A percentile compares a stretch with the other conserved stretches of the same genome.
phyloP scores from a whole-genome alignment of 1,140 invertebrate genomes.

The Cephus cinctus region DNA sequence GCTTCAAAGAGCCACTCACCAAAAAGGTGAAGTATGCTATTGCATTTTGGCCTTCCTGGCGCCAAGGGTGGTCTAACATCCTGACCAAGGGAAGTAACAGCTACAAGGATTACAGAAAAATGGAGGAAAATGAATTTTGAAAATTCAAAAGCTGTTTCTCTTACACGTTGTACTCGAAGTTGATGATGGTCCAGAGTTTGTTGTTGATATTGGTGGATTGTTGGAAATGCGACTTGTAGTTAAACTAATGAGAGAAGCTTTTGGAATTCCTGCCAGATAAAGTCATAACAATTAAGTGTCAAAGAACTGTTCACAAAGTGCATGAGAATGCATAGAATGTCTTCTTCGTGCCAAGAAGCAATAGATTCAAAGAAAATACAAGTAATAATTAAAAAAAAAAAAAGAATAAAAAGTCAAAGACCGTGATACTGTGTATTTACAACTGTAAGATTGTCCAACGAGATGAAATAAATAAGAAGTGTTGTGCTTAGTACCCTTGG shows the following conservation, averaged over 20 bases:
- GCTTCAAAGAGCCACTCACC: slow-evolving; percentile 97
- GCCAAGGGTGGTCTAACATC: slow-evolving; percentile 66
- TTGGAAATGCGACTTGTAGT: slow-evolving; percentile 67
- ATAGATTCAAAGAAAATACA: too few relatives aligned
- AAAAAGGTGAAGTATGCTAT: slow-evolving; percentile 93
- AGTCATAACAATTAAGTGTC: slow-evolving; percentile 9
- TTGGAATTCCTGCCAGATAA: slow-evolving; percentile 67
- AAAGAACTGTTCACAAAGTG: not conserved
- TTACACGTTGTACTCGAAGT: slow-evolving; percentile 67
- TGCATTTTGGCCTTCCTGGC: slow-evolving; percentile 81
- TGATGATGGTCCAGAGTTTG: slow-evolving; percentile 69
- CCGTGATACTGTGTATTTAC: too few relatives aligned
- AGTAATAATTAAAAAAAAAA: slow-evolving; percentile 9
- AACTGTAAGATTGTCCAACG: slow-evolving; percentile 10
- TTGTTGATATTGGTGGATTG: slow-evolving; percentile 66
- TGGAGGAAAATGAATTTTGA: slow-evolving; percentile 10
- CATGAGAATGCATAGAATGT: slow-evolving; percentile 1
- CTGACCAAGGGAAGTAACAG: slow-evolving; percentile 57
- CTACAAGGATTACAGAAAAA: slow-evolving; percentile 33
- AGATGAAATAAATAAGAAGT: slow-evolving; percentile 10
- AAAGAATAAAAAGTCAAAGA: slow-evolving; percentile 13
- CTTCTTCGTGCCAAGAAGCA: not conserved
- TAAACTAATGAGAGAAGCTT: slow-evolving; percentile 74
- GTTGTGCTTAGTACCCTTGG: slow-evolving; percentile 53
- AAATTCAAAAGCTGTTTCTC: slow-evolving; percentile 33